Evolutionary conservation across 2,888 invertebrate genomes (phyloP).

Genomic region (Euzetes globulus): DNA sequence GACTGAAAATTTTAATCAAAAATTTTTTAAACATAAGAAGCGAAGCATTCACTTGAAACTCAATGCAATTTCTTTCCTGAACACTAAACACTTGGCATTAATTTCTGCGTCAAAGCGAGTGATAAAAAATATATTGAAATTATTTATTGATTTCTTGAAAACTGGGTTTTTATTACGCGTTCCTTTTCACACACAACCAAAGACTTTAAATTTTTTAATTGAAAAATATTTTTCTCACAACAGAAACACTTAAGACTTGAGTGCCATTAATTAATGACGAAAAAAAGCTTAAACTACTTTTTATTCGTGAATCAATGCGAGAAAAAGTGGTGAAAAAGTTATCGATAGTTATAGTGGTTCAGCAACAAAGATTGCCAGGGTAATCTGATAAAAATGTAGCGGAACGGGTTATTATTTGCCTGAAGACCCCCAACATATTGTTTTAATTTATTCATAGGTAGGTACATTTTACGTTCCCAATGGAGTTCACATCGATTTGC

Average conservation of each 20-base stretch:
- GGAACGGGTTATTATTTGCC: no score
- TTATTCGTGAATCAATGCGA: not conserved
- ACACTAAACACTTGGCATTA: not conserved
- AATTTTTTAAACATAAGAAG: not conserved
- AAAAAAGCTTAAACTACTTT: not conserved
- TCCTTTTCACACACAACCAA: not conserved
- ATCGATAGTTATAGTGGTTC: not conserved
- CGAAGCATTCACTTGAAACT: not conserved
- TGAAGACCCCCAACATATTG: no score
- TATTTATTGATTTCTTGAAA: conserved; percentile 22
- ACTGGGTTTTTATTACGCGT: conserved; percentile 16
- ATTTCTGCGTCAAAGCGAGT: not conserved
- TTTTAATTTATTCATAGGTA: no score
- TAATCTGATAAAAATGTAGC: no score
- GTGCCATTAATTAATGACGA: not conserved
- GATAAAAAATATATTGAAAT: conserved; percentile 12
- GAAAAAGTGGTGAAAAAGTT: not conserved
- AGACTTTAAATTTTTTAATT: not conserved
- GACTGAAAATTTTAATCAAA: not conserved
- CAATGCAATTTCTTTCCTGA: not conserved
- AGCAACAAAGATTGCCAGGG: no score
- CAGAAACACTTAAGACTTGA: not conserved
- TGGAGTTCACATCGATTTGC: no score
- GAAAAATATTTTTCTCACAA: conserved; percentile 19
- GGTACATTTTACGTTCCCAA: no score